A percentile compares a stretch with the other conserved stretches of the same genome.
These are phyloP conservation scores for Spilarctia lutea DNA, from an alignment of 2,888 invertebrate species.

Conservation along the genomic window DNA sequence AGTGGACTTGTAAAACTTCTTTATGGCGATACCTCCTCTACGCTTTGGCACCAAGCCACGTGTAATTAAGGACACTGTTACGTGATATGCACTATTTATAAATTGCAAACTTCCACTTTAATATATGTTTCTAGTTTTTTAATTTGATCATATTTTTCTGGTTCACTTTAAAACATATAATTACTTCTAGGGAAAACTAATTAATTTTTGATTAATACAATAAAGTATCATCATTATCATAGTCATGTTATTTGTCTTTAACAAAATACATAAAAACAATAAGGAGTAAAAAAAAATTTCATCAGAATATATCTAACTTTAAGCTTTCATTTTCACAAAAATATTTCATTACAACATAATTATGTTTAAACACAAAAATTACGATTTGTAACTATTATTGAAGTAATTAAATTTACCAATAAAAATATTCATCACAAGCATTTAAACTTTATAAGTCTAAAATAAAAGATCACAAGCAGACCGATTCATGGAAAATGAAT, in stretches of 20 bases:
- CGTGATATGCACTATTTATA: slow-evolving; percentile 12
- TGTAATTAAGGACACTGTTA: slow-evolving; percentile 18
- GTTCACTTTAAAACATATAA: neutral
- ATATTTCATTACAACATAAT: no score
- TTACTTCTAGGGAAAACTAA: neutral
- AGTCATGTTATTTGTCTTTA: no score
- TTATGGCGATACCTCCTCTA: slow-evolving; percentile 17
- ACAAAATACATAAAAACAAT: no score
- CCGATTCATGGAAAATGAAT: neutral
- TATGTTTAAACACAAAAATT: no score
- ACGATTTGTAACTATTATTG: no score
- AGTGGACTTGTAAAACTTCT: slow-evolving; percentile 7
- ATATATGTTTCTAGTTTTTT: neutral
- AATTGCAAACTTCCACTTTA: neutral
- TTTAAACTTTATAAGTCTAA: neutral
- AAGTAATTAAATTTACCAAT: neutral
- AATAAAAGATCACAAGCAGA: neutral
- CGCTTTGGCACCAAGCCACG: slow-evolving; percentile 3
- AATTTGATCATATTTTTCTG: neutral
- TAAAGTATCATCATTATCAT: neutral
- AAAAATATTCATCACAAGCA: neutral
- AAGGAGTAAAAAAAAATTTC: no score
- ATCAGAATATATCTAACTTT: no score
- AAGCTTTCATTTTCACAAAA: no score
- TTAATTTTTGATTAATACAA: no score